Evolutionary conservation across 2,113 vertebrate genomes (phyloP).

Genomic region (human (Homo sapiens)): DNA sequence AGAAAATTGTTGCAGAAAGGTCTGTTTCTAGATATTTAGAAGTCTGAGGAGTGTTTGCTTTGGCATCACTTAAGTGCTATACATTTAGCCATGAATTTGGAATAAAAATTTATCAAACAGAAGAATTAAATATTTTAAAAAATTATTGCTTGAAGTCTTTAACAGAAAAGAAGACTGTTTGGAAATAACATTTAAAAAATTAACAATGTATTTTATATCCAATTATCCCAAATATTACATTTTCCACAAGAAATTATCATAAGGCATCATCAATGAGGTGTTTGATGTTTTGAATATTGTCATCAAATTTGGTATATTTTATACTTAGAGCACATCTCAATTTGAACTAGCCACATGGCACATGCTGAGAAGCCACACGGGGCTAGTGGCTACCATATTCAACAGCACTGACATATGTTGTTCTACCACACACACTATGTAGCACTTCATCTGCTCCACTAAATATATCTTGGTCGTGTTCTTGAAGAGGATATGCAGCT

Average conservation of each 20-base stretch:
- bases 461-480: no score
- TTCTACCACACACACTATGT: no score
- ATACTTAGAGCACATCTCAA: background rate
- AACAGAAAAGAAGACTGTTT: slow-evolving; percentile 11
- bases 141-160: background rate
- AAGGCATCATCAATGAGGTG: background rate
- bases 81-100: background rate
- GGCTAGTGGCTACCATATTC: rapidly evolving
- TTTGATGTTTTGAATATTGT: background rate
- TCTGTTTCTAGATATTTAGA: background rate
- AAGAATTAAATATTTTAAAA: slow-evolving; percentile 20
- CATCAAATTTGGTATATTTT: background rate
- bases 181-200: background rate
- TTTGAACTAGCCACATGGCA: background rate
- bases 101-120: slow-evolving; percentile 16
- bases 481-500: background rate
- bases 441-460: background rate
- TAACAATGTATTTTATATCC: background rate
- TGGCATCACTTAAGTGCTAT: background rate
- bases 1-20: background rate
- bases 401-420: background rate
- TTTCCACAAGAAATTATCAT: background rate
- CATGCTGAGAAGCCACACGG: background rate
- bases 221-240: background rate
- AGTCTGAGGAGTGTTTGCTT: background rate